Evolutionary conservation across 2,888 invertebrate genomes (phyloP).

Genomic region (Agelastica alni): DNA sequence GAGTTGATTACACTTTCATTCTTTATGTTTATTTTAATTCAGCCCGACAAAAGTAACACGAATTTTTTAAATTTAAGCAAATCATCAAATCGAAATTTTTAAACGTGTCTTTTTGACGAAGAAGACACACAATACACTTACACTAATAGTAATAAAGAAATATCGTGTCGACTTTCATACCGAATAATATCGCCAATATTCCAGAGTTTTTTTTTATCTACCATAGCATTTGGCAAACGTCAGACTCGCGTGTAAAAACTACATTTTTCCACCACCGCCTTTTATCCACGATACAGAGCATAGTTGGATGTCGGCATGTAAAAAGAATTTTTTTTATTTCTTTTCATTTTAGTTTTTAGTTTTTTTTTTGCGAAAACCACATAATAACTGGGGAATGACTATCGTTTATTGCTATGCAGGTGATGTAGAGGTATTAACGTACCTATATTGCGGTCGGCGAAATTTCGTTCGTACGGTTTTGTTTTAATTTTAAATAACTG

Average conservation of each 20-base stretch:
- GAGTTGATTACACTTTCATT: too few species aligned
- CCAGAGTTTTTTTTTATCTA: background rate
- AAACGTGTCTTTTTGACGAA: too few species aligned
- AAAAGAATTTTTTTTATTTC: background rate
- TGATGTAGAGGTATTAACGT: background rate
- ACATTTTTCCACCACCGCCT: constrained; percentile 11
- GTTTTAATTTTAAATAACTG: constrained; percentile 4
- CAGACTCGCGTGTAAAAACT: constrained; percentile 23
- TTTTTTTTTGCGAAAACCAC: background rate
- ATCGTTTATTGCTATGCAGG: background rate
- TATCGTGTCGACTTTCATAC: constrained; percentile 11
- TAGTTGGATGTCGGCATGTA: background rate
- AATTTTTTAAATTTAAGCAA: too few species aligned
- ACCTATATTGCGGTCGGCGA: background rate
- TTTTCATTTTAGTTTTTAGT: background rate
- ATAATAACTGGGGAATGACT: too few species aligned
- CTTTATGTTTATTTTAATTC: too few species aligned
- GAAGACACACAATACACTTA: too few species aligned
- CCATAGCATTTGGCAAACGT: constrained; percentile 4
- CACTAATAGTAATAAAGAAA: too few species aligned
- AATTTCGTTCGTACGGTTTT: background rate
- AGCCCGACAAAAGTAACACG: too few species aligned
- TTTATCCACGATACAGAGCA: constrained; percentile 1
- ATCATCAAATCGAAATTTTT: too few species aligned
- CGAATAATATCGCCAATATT: constrained; percentile 3